Base-by-base conservation (phyloP, 2,797 vertebrate species). In the Labroides dimidiatus region DNA sequence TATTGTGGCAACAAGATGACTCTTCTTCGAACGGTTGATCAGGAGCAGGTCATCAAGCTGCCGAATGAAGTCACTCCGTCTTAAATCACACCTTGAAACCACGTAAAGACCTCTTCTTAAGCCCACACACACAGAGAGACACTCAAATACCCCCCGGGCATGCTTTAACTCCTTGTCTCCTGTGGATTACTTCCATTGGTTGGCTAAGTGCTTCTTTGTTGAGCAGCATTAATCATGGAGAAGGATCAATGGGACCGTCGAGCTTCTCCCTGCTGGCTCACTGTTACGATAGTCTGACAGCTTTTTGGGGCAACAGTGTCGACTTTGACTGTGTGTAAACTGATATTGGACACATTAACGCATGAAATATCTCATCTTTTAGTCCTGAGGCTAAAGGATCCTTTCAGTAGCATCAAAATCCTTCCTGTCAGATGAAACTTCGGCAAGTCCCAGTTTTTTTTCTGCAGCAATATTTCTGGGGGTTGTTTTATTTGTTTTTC, bases 161-260 rank as follows among this genome's bases (percentile, higher is more conserved):
- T 41, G n/a, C 59, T 66, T 63, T 67, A 64, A 61, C 56, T 47
- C 60, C 39, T 63, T 24, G 39, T 62, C 73, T 72, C 71, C 48
- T 63, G 80, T 57, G 59, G 64, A 80, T 84, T 77, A 27, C 70
- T 39, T 49, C 66, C 74, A 52, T 72, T 76, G 67, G 30, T 75
- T 57, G 61, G 24, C 57, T 77, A 77, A 88, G 81, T 82, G 74
- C 62, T 80, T 21, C 44, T 83, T 81, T 85, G 64, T 81, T 87
- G 64, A 52, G 72, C 36, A 16, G 37, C 68, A 81, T 80, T 84
- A 68, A 72, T 85, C 65, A 77, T 69, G 44, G 72, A 80, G 65
- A 64, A 12, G 47, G 70, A 86, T 84, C 77, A 67, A 70, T 72
- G 59, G 68, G 81, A 70, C 55, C 64, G 63, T 77, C 64, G 0